phyloP scores from a whole-genome alignment of 2,797 vertebrate genomes.

The Pseudocheirus occidentalis region DNA sequence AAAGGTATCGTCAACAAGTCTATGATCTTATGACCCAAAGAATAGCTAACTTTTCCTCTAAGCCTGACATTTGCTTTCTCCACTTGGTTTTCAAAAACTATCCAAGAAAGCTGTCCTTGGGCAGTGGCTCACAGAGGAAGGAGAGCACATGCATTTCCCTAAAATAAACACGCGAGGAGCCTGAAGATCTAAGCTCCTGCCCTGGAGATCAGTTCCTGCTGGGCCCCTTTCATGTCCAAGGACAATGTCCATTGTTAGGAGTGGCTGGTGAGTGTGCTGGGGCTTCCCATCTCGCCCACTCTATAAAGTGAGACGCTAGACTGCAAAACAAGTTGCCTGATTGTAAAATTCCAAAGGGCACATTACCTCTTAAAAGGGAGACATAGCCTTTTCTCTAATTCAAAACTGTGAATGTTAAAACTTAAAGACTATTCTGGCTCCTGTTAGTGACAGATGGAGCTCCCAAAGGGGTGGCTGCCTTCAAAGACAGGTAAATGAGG shows the following conservation, averaged over 20 bases:
- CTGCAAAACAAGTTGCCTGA: slow-evolving; percentile 70
- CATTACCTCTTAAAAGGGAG: slow-evolving; percentile 78
- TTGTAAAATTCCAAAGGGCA: slow-evolving; percentile 70
- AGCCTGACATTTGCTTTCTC: slow-evolving; percentile 1
- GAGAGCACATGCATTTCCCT: not conserved
- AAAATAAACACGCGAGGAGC: not conserved
- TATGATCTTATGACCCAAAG: not conserved
- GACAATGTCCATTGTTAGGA: not conserved
- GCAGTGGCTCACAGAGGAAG: slow-evolving; percentile 33
- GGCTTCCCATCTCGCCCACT: not conserved
- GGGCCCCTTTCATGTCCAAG: slow-evolving; percentile 18
- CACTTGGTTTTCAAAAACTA: slow-evolving; percentile 59
- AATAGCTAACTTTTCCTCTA: slow-evolving; percentile 22
- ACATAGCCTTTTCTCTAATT: slow-evolving; percentile 82
- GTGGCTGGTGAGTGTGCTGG: not conserved
- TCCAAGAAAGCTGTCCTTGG: slow-evolving; percentile 35
- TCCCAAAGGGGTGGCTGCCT: slow-evolving; percentile 88
- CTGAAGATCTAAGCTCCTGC: not conserved
- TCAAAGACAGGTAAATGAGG: slow-evolving; percentile 88
- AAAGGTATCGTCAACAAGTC: not conserved
- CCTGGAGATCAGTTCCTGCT: not conserved
- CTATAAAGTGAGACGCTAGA: slow-evolving; percentile 47
- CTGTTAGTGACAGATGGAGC: slow-evolving; percentile 84
- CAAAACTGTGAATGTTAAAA: slow-evolving; percentile 84
- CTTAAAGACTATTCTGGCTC: slow-evolving; percentile 83